These are phyloP conservation scores for Motacilla tschutschensis DNA, from an alignment of 2,113 vertebrate species.

Conservation along the genomic window DNA sequence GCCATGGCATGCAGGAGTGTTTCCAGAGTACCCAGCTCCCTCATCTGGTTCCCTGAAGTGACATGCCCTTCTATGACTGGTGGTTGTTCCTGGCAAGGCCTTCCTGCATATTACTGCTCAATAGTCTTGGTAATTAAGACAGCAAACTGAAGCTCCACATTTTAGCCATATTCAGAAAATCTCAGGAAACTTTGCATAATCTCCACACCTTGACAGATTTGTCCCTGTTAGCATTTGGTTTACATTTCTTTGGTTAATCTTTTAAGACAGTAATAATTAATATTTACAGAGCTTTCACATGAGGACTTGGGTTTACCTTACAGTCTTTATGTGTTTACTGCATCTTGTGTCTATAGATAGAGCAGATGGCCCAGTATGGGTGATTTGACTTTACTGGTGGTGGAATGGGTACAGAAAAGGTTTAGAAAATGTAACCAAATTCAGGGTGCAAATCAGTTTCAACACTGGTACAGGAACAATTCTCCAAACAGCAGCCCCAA, in stretches of 20 bases:
- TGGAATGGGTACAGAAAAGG: background rate
- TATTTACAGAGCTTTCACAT: slow-evolving; percentile 3
- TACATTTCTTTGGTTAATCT: background rate
- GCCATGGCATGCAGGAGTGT: background rate
- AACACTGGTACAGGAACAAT: rapidly evolving
- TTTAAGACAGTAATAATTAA: slow-evolving; percentile 7
- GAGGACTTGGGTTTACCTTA: background rate
- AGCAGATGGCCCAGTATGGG: background rate
- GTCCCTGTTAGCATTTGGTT: background rate
- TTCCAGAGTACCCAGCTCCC: background rate
- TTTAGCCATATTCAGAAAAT: slow-evolving; percentile 13
- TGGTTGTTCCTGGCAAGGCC: background rate
- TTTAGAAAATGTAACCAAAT: background rate
- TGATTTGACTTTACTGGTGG: background rate
- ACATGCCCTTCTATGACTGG: background rate
- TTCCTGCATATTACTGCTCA: background rate
- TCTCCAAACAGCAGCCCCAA: background rate
- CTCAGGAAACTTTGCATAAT: background rate
- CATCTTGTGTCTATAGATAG: background rate
- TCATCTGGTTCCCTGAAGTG: background rate
- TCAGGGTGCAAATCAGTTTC: rapidly evolving
- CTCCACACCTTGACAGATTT: background rate
- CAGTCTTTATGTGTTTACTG: background rate
- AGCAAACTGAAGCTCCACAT: background rate
- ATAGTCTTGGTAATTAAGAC: background rate